Evolutionary conservation across 2,888 invertebrate genomes (phyloP), one percentile per base, ranked within the genome.

Genomic region (Didymodactylos carnosus): DNA sequence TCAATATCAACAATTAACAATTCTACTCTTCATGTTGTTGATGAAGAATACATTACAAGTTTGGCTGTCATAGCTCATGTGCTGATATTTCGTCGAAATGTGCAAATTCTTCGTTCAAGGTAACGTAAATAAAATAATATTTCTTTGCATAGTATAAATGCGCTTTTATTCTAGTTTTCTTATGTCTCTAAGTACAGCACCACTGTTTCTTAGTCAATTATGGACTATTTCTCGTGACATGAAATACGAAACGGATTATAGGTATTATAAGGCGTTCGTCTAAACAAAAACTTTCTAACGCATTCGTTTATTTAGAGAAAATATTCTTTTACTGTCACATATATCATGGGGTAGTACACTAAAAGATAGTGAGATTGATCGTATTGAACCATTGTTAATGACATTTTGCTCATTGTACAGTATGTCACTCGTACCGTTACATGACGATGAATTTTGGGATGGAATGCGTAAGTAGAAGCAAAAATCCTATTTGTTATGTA

Each of bases 391-490:
- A 1, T 86, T 90, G 0, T 81, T 92, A 43, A 89, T 90, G 0
- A 89, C 91, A 2, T 92, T 93, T 83, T 91, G 91, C 80, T 88
- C 90, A 2, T 84, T 92, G 1, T 91, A 91, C 81, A 89, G 89
- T 62, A 86, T 91, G 49, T 85, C 91, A 6, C 87, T 92, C 70
- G 88, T 90, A 0, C 91, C 92, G 0, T 82, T 92, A 39, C 91
- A 92, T 79, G 92, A 92, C 80, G 88, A 89, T 0, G 92, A 92
- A 83, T 91, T 92, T 82, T 89, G 88, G 71, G 78, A 79, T 35
- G 84, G 76, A n/a, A 29, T n/a, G n/a, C 62, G n/a, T n/a, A n/a
- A n/a, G n/a, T n/a, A n/a, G n/a, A n/a, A n/a, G n/a, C n/a, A n/a
- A n/a, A n/a, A n/a, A n/a, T n/a, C n/a, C n/a, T n/a, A n/a, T n/a